Conservation (phyloP, 2,797 vertebrate species). For the Myotis pilosus region DNA sequence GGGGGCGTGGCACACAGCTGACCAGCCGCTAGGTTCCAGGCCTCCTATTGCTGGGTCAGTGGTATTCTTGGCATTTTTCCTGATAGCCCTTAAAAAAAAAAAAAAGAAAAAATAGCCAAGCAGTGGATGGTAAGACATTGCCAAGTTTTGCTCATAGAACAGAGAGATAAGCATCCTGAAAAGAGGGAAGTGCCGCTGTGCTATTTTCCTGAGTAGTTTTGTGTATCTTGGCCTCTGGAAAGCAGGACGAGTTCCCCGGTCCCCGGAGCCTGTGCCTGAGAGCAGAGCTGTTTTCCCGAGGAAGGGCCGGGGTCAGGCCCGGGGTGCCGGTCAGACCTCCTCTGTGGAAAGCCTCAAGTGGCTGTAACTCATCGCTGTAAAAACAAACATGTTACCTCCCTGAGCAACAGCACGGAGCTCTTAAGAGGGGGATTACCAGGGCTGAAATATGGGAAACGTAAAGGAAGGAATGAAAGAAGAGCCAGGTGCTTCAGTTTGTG, state of each 20-base stretch:
- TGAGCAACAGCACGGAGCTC: constrained; percentile 25
- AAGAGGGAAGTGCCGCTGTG: constrained; percentile 30
- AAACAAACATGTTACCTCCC: constrained; percentile 64
- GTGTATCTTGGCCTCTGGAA: constrained; percentile 20
- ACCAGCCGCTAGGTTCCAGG: background rate
- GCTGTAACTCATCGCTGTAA: constrained; percentile 57
- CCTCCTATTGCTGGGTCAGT: background rate
- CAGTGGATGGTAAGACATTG: background rate
- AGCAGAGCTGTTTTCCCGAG: constrained; percentile 48
- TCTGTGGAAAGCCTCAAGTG: constrained; percentile 64
- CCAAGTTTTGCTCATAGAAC: constrained; percentile 14
- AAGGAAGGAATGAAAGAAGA: constrained; percentile 32
- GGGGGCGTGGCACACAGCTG: background rate
- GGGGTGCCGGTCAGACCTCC: constrained; percentile 54
- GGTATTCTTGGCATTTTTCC: constrained; percentile 25
- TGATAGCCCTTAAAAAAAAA: background rate
- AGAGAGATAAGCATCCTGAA: constrained; percentile 40
- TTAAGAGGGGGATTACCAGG: constrained; percentile 39
- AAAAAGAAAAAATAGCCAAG: background rate
- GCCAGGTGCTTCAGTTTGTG: constrained; percentile 58
- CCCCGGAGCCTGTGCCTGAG: background rate
- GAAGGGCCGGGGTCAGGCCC: constrained; percentile 56
- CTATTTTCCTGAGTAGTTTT: constrained; percentile 33
- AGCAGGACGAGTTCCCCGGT: background rate
- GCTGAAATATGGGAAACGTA: constrained; percentile 1